A percentile compares a stretch with the other conserved stretches of the same genome.
Evolutionary conservation across 23 tunicate species (phyloP).

Genomic region (Ascidia mentula): DNA sequence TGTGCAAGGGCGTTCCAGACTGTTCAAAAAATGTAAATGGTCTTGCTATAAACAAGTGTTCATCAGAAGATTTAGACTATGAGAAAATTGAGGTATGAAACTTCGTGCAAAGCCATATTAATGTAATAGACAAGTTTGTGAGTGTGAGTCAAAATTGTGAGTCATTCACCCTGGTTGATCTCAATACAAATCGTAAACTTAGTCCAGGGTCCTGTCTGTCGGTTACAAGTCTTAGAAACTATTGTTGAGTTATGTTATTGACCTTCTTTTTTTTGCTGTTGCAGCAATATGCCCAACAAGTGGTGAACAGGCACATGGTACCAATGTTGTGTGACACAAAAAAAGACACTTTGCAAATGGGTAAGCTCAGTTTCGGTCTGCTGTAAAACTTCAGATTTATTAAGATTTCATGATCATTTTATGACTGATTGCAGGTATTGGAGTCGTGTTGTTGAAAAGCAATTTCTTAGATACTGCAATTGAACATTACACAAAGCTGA

Average conservation of each 20-base stretch:
- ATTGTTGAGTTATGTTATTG: no score
- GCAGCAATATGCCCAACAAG: not conserved
- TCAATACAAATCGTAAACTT: no score
- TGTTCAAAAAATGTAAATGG: not conserved
- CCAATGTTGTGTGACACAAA: not conserved
- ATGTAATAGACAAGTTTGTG: not conserved
- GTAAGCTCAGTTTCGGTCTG: no score
- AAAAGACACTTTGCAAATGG: slow-evolving; percentile 5
- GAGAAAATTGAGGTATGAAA: not conserved
- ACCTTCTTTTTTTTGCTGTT: no score
- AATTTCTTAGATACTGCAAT: slow-evolving; percentile 54
- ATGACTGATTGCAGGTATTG: slow-evolving; percentile 60
- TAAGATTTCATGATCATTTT: not conserved
- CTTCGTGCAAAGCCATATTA: not conserved
- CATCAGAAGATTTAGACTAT: not conserved
- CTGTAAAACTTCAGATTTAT: not conserved
- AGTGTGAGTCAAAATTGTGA: no score
- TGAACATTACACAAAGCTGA: slow-evolving; percentile 38
- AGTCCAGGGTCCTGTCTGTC: no score
- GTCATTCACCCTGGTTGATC: no score
- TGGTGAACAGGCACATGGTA: not conserved
- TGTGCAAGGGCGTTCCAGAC: not conserved
- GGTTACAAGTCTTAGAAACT: no score
- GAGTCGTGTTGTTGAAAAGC: slow-evolving; percentile 37
- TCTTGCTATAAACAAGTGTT: not conserved